Base-by-base conservation (phyloP, 2,113 vertebrate species). In the Willisornis vidua region DNA sequence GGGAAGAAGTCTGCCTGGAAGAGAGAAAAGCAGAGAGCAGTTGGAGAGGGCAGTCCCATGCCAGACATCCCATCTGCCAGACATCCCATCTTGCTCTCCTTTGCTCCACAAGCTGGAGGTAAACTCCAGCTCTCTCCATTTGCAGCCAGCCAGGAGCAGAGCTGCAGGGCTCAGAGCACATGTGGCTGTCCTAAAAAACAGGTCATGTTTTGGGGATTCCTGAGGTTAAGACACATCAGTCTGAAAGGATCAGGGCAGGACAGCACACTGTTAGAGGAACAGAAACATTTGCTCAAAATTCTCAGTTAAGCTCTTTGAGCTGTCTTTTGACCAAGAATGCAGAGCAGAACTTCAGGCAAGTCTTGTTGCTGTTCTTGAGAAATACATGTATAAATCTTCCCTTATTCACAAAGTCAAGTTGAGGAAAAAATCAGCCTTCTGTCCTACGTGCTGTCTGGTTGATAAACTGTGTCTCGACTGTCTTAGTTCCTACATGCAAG, bases 341-440 rank as follows among this genome's bases (percentile, higher is more conserved):
- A 4, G 80, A 81, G 41, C 57, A 79, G 83, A 92, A 89, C 86
- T 94, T 75, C 0, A 6, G 61, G 41, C 66, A 12, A 84, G 75
- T 52, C 63, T 45, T 12, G 8, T 6, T 68, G 37, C 26, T 14
- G 29, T 19, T 91, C 70, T 88, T 94, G 68, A 89, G 79, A 94
- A 90, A 93, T 8, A 61, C 57, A 35, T 7, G 45, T 73, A 90
- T 95, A 96, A 96, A 96, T 95, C 88, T 93, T 95, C 25, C 70
- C 48, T 87, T 82, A 33, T 39, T 76, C 68, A 45, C 45, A 15
- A 9, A 75, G 72, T 35, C 66, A 89, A 28, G 26, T 0, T n/a
- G 66, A 80, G 51, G 39, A 2, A 61, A 61, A 49, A 83, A 94
- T 45, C 29, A 26, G 7, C 19, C 41, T 63, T 43, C 48, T 86